These are phyloP conservation scores for Petaurus breviceps DNA, from an alignment of 2,113 vertebrate genomes.

Conservation along the genomic window DNA sequence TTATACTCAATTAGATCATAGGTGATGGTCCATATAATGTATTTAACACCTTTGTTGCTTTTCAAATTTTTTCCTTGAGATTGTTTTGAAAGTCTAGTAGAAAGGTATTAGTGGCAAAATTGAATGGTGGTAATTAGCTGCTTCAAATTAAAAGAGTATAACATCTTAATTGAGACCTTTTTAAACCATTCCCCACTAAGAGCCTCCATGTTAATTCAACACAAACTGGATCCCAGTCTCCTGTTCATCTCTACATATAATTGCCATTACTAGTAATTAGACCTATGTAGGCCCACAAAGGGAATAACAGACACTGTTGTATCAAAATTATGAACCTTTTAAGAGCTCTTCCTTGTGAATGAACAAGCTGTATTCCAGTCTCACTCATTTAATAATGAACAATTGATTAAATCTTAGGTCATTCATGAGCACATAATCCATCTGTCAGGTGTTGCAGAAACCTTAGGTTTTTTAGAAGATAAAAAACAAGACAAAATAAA, in stretches of 20 bases:
- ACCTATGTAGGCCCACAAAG: slow-evolving; percentile 55
- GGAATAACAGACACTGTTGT: slow-evolving; percentile 68
- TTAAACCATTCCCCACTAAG: slow-evolving; percentile 49
- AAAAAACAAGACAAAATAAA: neutral
- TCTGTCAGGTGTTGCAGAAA: slow-evolving; percentile 70
- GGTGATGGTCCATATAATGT: neutral
- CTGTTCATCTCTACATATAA: slow-evolving; percentile 30
- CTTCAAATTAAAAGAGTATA: slow-evolving; percentile 68
- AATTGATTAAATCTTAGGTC: slow-evolving; percentile 65
- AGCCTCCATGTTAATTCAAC: slow-evolving; percentile 54
- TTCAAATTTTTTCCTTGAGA: slow-evolving; percentile 70
- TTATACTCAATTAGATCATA: neutral
- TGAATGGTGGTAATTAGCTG: slow-evolving; percentile 71
- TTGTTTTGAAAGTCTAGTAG: slow-evolving; percentile 64
- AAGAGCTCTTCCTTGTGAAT: slow-evolving; percentile 57
- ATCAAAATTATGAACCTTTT: slow-evolving; percentile 68
- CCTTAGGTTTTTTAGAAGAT: slow-evolving; percentile 17
- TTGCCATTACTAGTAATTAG: slow-evolving; percentile 63
- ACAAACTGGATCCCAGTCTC: slow-evolving; percentile 49
- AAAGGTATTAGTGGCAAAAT: slow-evolving; percentile 60
- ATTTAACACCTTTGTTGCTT: slow-evolving; percentile 23
- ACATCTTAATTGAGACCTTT: slow-evolving; percentile 73
- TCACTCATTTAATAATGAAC: slow-evolving; percentile 58
- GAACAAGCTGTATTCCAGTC: slow-evolving; percentile 42
- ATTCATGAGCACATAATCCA: slow-evolving; percentile 60